These are phyloP conservation scores for Drosophila rhopaloa DNA, from an alignment of 1,140 invertebrate genomes.

Conservation along the genomic window DNA sequence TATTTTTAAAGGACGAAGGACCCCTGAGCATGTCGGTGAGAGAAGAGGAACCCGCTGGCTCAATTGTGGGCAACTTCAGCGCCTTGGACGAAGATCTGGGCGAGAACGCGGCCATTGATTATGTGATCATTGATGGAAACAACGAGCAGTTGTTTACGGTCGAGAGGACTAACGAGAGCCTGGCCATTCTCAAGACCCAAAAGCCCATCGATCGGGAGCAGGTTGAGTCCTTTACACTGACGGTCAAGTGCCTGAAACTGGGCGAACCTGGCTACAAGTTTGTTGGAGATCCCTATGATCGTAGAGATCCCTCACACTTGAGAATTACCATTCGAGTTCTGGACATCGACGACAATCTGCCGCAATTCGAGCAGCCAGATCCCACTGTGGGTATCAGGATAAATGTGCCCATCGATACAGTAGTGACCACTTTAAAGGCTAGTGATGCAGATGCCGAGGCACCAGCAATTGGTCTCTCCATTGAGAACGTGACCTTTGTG, in stretches of 20 bases:
- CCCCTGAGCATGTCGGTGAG: constrained; percentile 87
- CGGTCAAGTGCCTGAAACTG: constrained; percentile 88
- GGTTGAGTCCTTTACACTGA: constrained; percentile 87
- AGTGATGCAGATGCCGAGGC: constrained; percentile 89
- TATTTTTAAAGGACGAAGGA: constrained; percentile 86
- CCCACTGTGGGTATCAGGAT: constrained; percentile 90
- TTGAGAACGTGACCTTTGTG: constrained; percentile 88
- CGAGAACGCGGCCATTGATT: constrained; percentile 91
- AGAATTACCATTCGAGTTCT: constrained; percentile 88
- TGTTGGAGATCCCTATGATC: constrained; percentile 73
- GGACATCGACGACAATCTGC: constrained; percentile 91
- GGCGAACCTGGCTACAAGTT: constrained; percentile 84
- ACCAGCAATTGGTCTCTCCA: constrained; percentile 87
- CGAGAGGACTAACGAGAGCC: constrained; percentile 88
- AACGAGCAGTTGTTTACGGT: constrained; percentile 88
- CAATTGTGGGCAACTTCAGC: constrained; percentile 88
- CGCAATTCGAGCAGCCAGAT: constrained; percentile 88
- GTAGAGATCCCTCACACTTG: constrained; percentile 89
- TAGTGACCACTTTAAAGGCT: constrained; percentile 88
- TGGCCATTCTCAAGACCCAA: constrained; percentile 87
- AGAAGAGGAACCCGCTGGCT: constrained; percentile 88
- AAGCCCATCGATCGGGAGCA: constrained; percentile 89
- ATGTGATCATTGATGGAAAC: constrained; percentile 90
- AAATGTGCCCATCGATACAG: constrained; percentile 90
- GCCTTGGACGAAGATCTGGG: constrained; percentile 91